A percentile compares a stretch with the other conserved stretches of the same genome.
Conservation (phyloP, 35 echinoderm and acorn worm genomes). For the Apostichopus japonicus region DNA sequence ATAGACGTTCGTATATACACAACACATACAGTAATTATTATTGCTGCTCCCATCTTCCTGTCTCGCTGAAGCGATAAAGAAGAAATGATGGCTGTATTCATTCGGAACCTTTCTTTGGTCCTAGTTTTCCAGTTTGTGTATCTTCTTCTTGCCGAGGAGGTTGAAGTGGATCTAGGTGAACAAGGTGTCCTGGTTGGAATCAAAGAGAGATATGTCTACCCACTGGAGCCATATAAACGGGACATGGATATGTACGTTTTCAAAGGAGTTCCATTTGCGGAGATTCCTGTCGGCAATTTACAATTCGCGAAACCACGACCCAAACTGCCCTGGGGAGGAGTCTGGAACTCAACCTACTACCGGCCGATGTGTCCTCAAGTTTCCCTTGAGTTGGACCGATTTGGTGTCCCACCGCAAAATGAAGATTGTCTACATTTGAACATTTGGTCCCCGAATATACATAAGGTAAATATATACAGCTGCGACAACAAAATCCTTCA, state of each 20-base stretch:
- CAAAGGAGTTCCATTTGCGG: slow-evolving; percentile 83
- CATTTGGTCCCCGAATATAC: slow-evolving; percentile 71
- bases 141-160: background rate
- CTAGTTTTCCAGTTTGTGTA: background rate
- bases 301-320: slow-evolving; percentile 76
- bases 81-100: background rate
- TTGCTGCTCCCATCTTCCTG: no score
- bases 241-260: slow-evolving; percentile 43
- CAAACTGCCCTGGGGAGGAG: slow-evolving; percentile 56
- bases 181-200: slow-evolving; percentile 19
- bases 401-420: slow-evolving; percentile 52
- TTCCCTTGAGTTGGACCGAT: slow-evolving; percentile 15
- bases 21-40: no score
- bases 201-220: slow-evolving; percentile 33
- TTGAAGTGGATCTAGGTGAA: slow-evolving; percentile 12
- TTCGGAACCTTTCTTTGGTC: background rate
- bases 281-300: slow-evolving; percentile 66
- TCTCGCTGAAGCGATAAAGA: no score
- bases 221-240: slow-evolving; percentile 12
- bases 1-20: no score
- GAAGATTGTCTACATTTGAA: slow-evolving; percentile 93
- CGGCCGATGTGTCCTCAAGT: slow-evolving; percentile 35
- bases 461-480: slow-evolving; percentile 45
- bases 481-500: background rate
- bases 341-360: slow-evolving; percentile 64